phyloP scores from a whole-genome alignment of 1,140 invertebrate species.

The Bombus affinis region DNA sequence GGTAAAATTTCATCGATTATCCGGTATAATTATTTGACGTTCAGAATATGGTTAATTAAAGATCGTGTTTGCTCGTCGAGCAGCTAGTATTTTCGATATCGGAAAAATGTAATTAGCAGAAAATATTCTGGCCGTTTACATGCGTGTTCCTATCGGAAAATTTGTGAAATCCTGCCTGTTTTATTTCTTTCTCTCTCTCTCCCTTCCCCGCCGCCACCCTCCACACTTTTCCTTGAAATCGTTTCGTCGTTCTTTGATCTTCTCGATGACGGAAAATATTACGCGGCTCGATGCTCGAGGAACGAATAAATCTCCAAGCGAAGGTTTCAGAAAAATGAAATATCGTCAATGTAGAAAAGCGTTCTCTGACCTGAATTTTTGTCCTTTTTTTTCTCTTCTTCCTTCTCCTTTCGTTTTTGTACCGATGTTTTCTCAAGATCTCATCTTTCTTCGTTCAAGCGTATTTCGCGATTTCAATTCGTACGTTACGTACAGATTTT shows the following conservation, averaged over 20 bases:
- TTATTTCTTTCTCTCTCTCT: too few relatives aligned
- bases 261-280: constrained; percentile 17
- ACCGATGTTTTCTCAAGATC: constrained; percentile 10
- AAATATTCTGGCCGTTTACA: constrained; percentile 9
- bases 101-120: constrained; percentile 30
- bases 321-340: constrained; percentile 26
- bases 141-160: neutral
- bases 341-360: constrained; percentile 18
- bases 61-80: constrained; percentile 11
- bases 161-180: neutral
- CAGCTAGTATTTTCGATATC: constrained; percentile 17
- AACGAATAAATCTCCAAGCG: constrained; percentile 20
- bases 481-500: neutral
- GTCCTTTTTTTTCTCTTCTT: neutral
- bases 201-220: rapidly evolving
- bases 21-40: constrained; percentile 34
- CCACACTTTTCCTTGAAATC: neutral
- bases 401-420: neutral
- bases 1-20: constrained; percentile 37
- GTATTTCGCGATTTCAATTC: constrained; percentile 17
- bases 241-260: constrained; percentile 27
- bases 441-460: constrained; percentile 11
- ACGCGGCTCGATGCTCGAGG: constrained; percentile 9
- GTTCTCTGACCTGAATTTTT: constrained; percentile 20
- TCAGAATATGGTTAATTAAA: constrained; percentile 36